Conservation (phyloP, 2,797 vertebrate species). For the Delichon dasypus region DNA sequence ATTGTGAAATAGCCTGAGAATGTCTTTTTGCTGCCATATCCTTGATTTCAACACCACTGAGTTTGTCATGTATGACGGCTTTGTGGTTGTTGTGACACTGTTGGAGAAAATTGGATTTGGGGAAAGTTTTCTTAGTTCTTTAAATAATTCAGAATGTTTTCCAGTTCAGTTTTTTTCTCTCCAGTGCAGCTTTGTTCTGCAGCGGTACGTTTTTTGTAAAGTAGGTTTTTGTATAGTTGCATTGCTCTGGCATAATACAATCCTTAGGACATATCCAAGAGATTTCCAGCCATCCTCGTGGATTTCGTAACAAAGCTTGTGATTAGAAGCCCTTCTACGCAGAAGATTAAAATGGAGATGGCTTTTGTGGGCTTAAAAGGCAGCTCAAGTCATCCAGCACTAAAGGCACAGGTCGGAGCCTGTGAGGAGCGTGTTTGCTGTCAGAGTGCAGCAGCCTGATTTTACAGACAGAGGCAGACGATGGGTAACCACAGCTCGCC, state of each 20-base stretch:
- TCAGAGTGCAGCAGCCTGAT: background rate
- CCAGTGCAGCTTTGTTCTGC: conserved; percentile 34
- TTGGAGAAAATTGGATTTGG: conserved; percentile 55
- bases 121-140: conserved; percentile 61
- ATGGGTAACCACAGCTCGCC: background rate
- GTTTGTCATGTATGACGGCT: conserved; percentile 48
- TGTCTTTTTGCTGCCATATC: conserved; percentile 32
- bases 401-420: background rate
- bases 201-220: background rate
- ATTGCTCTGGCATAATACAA: background rate
- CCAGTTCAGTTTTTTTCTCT: background rate
- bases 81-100: conserved; percentile 59
- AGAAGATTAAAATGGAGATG: background rate
- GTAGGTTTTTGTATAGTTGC: background rate
- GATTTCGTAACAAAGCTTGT: background rate
- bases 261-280: background rate
- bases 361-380: background rate
- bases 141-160: conserved; percentile 53
- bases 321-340: background rate
- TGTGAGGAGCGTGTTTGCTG: background rate
- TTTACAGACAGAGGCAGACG: background rate
- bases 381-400: background rate
- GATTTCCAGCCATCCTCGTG: background rate
- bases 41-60: conserved; percentile 46
- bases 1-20: conserved; percentile 56